Base-by-base conservation (phyloP, 1,140 invertebrate species). In the Trachelipus rathkii region DNA sequence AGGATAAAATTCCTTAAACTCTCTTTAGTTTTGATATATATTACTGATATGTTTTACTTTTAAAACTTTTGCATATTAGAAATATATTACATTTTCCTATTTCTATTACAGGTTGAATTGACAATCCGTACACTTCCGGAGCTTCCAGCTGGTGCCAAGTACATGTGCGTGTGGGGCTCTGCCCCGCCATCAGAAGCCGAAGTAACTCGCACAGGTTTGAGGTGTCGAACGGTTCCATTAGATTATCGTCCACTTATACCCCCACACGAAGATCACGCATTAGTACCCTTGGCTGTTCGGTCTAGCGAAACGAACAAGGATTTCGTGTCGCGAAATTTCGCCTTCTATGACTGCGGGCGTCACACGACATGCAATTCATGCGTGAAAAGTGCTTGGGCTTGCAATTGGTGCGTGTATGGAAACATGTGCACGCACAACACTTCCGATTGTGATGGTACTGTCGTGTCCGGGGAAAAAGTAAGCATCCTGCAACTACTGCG, bases 391-490 rank as follows among this genome's bases (percentile, higher is more conserved):
- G 90, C 92, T 80, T 97, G 95, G 95, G 90, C 91, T 3, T 97
- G 95, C 83, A 95, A 93, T 83, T 97, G 96, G 96, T 98, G 96
- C 86, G 92, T 97, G 72, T 95, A 95, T 84, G 94, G 96, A 82
- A 97, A 97, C 85, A 91, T 90, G 83, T 98, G 96, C 84, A 94
- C 94, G 0, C 92, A 95, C 86, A 92, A 96, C 84, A 90, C 89
- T 33, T 91, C 91, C 44, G 86, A 88, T 24, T 96, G 94, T 85
- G 92, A 92, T 82, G 88, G 89, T 81, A 91, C 90, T 73, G 90
- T 95, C 43, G 93, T 97, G 80, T 92, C 90, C 82, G 91, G 92
- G 23, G 93, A 94, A 86, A 92, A 91, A 81, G 89, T 90, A 84
- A 90, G 88, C 84, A 81, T 81, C 80, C 80, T 81, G 75, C 80